These are phyloP conservation scores for Epistrophe grossulariae DNA, from an alignment of 2,888 invertebrate genomes.

Conservation along the genomic window DNA sequence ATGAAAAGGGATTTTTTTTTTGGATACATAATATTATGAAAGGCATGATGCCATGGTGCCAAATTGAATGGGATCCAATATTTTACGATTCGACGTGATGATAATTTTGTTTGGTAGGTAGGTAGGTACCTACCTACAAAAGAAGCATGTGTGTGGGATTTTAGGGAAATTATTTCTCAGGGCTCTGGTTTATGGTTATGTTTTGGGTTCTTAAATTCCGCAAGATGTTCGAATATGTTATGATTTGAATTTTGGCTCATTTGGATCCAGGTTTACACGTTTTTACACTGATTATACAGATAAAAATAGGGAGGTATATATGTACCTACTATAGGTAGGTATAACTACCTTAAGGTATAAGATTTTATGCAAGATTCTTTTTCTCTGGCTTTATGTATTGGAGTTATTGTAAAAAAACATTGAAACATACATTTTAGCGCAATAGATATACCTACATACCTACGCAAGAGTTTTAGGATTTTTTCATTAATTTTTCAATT, in stretches of 20 bases:
- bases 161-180: neutral
- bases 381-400: too few species aligned
- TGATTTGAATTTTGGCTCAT: neutral
- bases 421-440: too few species aligned
- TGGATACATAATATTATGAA: conserved; percentile 14
- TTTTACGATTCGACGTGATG: conserved; percentile 36
- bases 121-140: too few species aligned
- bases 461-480: too few species aligned
- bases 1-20: conserved; percentile 23
- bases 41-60: conserved; percentile 31
- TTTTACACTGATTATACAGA: neutral
- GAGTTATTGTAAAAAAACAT: too few species aligned
- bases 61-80: conserved; percentile 61
- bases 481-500: too few species aligned
- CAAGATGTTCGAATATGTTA: neutral
- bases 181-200: neutral
- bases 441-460: too few species aligned
- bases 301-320: too few species aligned
- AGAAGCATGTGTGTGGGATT: conserved; percentile 16
- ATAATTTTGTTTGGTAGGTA: conserved; percentile 6
- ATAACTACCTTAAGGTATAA: too few species aligned
- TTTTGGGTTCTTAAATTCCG: neutral
- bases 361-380: too few species aligned
- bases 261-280: neutral
- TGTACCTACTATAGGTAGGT: too few species aligned